A percentile compares a stretch with the other conserved stretches of the same genome.
Conservation (phyloP, 2,797 vertebrate species). For the Apogon hyalosoma region DNA sequence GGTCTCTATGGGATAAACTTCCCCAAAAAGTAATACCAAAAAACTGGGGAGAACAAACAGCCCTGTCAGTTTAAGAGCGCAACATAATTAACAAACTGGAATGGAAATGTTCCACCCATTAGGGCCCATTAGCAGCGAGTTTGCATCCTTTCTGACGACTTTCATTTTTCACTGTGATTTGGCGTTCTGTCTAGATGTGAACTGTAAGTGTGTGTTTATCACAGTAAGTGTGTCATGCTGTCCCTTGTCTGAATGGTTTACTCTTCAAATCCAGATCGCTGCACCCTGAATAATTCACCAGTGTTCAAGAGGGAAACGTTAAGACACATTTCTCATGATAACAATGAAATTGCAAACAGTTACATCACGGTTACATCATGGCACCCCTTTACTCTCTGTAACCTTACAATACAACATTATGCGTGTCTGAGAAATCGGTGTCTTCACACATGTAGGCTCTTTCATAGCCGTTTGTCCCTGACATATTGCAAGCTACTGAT, state of each 20-base stretch:
- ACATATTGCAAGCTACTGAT: slow-evolving; percentile 10
- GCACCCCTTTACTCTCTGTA: slow-evolving; percentile 37
- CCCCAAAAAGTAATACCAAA: no score
- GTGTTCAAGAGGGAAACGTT: slow-evolving; percentile 35
- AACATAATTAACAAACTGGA: no score
- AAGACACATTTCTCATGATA: slow-evolving; percentile 56
- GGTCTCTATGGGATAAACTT: no score
- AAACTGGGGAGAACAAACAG: no score
- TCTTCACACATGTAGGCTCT: slow-evolving; percentile 13
- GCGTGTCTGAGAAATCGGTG: slow-evolving; percentile 24
- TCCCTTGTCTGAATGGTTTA: slow-evolving; percentile 34
- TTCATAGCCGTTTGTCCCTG: neutral
- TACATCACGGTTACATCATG: slow-evolving; percentile 77
- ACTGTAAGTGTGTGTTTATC: slow-evolving; percentile 23
- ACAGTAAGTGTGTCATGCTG: slow-evolving; percentile 29
- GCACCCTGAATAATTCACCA: slow-evolving; percentile 60
- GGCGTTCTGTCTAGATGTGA: neutral
- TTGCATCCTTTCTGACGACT: no score
- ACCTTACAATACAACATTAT: slow-evolving; percentile 37
- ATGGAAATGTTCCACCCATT: no score
- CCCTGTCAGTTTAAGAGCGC: no score
- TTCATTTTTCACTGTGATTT: slow-evolving; percentile 5
- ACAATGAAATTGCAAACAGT: slow-evolving; percentile 68
- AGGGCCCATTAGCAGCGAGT: no score
- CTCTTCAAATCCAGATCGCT: slow-evolving; percentile 47